Evolutionary conservation across 1,140 invertebrate genomes (phyloP).

Genomic region (Meloidogyne exigua): DNA sequence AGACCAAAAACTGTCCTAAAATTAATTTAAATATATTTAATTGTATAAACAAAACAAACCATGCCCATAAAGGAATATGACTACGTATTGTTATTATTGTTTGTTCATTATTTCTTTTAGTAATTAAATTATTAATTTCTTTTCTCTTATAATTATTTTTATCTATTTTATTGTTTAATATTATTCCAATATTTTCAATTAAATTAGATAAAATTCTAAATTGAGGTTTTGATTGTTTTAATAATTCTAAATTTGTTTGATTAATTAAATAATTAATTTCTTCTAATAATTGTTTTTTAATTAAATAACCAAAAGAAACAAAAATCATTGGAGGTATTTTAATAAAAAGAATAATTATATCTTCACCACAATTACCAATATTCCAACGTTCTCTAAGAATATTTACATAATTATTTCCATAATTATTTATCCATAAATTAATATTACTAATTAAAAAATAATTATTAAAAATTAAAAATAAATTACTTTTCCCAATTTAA

Average conservation of each 20-base stretch:
- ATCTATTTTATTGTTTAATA: not conserved
- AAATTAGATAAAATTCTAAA: conserved; percentile 6
- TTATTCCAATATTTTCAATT: not conserved
- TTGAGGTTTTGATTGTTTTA: not conserved
- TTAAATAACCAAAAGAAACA: not conserved
- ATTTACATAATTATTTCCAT: conserved; percentile 38
- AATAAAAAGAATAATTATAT: conserved; percentile 37
- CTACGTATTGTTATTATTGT: not conserved
- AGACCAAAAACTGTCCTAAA: conserved; percentile 17
- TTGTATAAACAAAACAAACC: not conserved
- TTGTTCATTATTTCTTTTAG: not conserved
- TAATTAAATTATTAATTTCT: not conserved
- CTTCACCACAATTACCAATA: conserved; percentile 44
- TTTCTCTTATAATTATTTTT: too few species aligned
- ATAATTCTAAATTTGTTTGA: conserved; percentile 5
- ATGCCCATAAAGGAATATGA: conserved; percentile 36
- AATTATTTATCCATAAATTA: conserved; percentile 8
- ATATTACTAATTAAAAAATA: not conserved
- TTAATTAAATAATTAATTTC: not conserved
- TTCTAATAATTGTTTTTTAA: not conserved
- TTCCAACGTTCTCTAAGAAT: conserved; percentile 38
- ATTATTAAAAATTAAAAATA: not conserved
- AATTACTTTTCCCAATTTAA: conserved; percentile 12
- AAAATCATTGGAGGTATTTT: conserved; percentile 24
- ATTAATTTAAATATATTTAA: not conserved